Conservation (phyloP, 2,113 vertebrate genomes). For the Oophaga pumilio region DNA sequence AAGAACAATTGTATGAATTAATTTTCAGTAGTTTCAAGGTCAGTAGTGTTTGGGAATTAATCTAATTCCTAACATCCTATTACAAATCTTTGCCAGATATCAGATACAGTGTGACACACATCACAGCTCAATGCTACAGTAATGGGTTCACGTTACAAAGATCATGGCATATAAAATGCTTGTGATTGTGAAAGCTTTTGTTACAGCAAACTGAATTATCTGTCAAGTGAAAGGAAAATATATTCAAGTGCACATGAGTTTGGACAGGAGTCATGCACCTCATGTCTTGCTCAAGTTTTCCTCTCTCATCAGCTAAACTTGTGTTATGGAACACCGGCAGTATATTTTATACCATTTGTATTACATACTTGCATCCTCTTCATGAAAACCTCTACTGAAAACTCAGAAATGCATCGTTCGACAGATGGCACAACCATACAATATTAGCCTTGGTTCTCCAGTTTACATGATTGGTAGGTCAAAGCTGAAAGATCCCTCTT, state of each 20-base stretch:
- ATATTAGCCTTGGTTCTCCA: not conserved
- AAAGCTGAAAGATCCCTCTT: too few species aligned
- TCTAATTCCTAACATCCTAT: not conserved
- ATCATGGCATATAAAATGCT: not conserved
- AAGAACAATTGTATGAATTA: not conserved
- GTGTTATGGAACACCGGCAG: not conserved
- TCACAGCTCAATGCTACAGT: not conserved
- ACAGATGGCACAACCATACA: not conserved
- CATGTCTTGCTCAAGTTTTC: not conserved
- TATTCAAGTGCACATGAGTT: not conserved
- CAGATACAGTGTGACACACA: not conserved
- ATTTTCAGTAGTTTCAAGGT: not conserved
- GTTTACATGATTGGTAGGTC: not conserved
- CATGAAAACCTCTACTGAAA: not conserved
- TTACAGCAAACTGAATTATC: slow-evolving; percentile 14
- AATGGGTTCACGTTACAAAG: not conserved
- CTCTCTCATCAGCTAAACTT: not conserved
- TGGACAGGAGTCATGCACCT: not conserved
- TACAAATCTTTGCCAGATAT: not conserved
- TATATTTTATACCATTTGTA: not conserved
- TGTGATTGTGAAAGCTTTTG: not conserved
- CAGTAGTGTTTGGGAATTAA: not conserved
- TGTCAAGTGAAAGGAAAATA: not conserved
- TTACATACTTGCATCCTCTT: not conserved
- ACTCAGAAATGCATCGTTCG: not conserved